Evolutionary conservation across 2,888 invertebrate species (phyloP), one percentile per base, ranked within the genome.

Genomic region (Agrochola lychnidis): DNA sequence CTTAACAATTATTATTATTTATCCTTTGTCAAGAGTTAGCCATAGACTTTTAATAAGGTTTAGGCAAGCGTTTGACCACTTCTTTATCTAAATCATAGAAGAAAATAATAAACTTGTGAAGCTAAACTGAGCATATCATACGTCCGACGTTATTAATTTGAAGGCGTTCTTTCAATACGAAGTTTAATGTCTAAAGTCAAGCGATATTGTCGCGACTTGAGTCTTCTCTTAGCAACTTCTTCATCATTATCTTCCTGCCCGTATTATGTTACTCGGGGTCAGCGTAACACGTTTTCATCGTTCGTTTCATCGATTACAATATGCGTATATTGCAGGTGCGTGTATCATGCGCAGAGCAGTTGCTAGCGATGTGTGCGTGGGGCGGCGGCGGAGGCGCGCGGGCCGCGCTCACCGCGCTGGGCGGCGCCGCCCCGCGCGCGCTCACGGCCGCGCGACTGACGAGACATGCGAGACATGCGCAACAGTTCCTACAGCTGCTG

Each of bases 361-460:
- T 99, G 92, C 97, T 98, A 83, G 97, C 98, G 82, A 98, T 99
- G 95, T 98, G 98, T 83, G 98, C 98, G 57, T 98, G 98, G 97
- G 98, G 98, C 89, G 98, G 62, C 93, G 98, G 92, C 97, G 97
- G 98, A 80, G 98, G 98, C 90, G 98, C 97, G 97, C 79, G 95
- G 12, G 95, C 95, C 25, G 96, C 96, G 66, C 94, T 95, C 63
- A 89, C 91, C 0, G 95, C 95, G 63, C 93, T 96, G 68, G 84
- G 86, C 19, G 95, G 78, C 93, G 94, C 73, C 93, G 94, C 73
- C 93, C 93, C 92, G 66, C 92, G 95, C 97, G 98, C 91, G 97
- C 97, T 86, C 93, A 98, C 62, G 97, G 98, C 97, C 19, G 79
- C 89, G 56, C 92, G 96, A 25, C 91, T 95, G 70, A 90, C 91